Base-by-base conservation (phyloP, 2,113 vertebrate genomes). In the Garra rufa region DNA sequence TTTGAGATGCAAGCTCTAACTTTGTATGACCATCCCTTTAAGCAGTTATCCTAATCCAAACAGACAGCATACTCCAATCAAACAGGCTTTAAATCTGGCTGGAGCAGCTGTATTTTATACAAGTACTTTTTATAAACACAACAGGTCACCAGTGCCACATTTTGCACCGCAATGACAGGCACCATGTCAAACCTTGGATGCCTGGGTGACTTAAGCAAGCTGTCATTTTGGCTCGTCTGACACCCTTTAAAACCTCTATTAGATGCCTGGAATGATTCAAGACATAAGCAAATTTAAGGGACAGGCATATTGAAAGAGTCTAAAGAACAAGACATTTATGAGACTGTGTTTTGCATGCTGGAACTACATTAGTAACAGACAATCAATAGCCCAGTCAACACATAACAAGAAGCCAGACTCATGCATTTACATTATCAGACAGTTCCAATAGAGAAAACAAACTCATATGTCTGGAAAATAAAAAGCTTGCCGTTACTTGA, bases 331-430 rank as follows among this genome's bases (percentile, higher is more conserved):
- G 43, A 41, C 41, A 24, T 79, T 63, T n/a, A 4, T 81, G 78
- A 34, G 41, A 50, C 78, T 67, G 6, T 69, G 38, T 65, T 80
- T 65, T 59, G 43, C 77, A 80, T 48, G 59, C 55, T 48, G 59
- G 41, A 81, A 50, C 38, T 81, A 80, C 77, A 67, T 67, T 67
- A 81, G 43, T 48, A 81, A 46, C 78, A 67, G 19, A 81, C 61
- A 67, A 67, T 67, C 61, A 67, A 67, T 81, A 50, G 24, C 26
- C 43, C 17, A 48, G 9, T 34, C 44, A 67, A 67, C 78, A 81
- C 17, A 67, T n/a, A 14, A 34, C 43, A 67, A 50, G 1, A 67
- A 46, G 26, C 52, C 10, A 63, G 13, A 24, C 26, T 48, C 24
- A 8, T n/a, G 26, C 43, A 67, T 65, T 57, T 41, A 61, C 43